Evolutionary conservation across 1,140 invertebrate species (phyloP), one percentile per base, ranked within the genome.

Genomic region (Zaprionus capensis): DNA sequence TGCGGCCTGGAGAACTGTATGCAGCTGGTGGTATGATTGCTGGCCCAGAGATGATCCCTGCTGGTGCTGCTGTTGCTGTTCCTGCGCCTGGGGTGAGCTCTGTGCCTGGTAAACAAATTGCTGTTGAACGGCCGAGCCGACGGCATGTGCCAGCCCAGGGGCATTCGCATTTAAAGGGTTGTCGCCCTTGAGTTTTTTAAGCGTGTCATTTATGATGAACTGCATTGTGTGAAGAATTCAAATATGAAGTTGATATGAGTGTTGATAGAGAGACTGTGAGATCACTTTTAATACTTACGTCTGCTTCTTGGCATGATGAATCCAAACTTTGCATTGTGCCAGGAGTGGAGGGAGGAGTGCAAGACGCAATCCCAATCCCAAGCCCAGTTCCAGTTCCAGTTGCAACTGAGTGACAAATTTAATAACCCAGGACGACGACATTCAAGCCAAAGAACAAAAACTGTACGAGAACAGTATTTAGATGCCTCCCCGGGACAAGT

Each of bases 271-370:
- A 17, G 12, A 14, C 6, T 41, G 12, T 9, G 34, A 22, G 1
- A 59, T 11, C 14, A 58, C 14, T 20, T 20, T 7, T 31, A 4
- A 65, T 69, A 93, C 94, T 93, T 92, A 94, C 94, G 92, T 94
- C 94, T 93, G 94, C 94, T 94, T 94, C 94, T 93, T 94, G 94
- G 94, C 94, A 94, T 94, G 94, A 93, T 91, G 94, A 94, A 92
- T 94, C 94, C 94, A 94, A 93, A 92, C 94, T 94, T 94, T 94
- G 94, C 94, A 94, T 94, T 91, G 92, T 94, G 94, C 87, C 91
- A 80, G 87, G 44, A 62, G 31, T 34, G 31, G 36, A 62, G 24
- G 55, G 53, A 58, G 67, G 53, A 46, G 56, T 58, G 46, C 34
- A 53, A 71, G 38, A 41, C 31, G 26, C 63, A 44, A 49, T 71